Base-by-base conservation (phyloP, 2,888 invertebrate genomes). In the Eristalis intricaria region DNA sequence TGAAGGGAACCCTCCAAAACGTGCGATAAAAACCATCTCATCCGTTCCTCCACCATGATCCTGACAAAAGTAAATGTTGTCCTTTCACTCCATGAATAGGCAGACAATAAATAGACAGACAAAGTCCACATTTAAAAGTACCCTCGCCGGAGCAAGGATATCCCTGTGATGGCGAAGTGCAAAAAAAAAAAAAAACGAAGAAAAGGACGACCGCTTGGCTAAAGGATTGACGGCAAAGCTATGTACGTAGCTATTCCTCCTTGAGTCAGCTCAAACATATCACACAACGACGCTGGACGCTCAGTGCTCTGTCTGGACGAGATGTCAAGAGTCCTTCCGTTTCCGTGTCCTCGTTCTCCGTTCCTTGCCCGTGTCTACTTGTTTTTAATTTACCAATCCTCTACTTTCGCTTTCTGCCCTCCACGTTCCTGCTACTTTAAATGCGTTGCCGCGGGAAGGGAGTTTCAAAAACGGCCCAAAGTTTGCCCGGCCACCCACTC, bases 201-300 rank as follows among this genome's bases (percentile, higher is more conserved):
- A 32, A 32, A 32, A 32, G 32, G 32, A 32, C 32, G 32, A 32
- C 38, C 38, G 38, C 38, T 38, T 38, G 38, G 26, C 84, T 68
- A 22, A 84, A 71, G 84, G 84, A 85, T 85, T 76, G 66, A 76
- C 84, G 50, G 73, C 43, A 35, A 73, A 80, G 70, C 70, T 74
- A 64, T 32, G 40, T 43, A 19, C 61, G 75, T 32, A 19, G 23
- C 23, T 56, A 65, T 82, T 35, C 40, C 29, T 80, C 71, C 81
- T 77, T 69, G 68, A 82, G 85, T 69, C 82, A 83, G 77, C 82
- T 10, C 85, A 86, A 83, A 86, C 85, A 83, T 82, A 86, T 71
- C 73, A 73, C 73, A 73, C 71, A 63, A 63, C 65, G 66, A 78
- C 26, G 26, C 60, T 69, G 66, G 76, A 69, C 64, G 32, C 8